A percentile compares a stretch with the other conserved stretches of the same genome.
Evolutionary conservation across 2,797 vertebrate genomes (phyloP).

Genomic region (Gephyroberyx darwinii): DNA sequence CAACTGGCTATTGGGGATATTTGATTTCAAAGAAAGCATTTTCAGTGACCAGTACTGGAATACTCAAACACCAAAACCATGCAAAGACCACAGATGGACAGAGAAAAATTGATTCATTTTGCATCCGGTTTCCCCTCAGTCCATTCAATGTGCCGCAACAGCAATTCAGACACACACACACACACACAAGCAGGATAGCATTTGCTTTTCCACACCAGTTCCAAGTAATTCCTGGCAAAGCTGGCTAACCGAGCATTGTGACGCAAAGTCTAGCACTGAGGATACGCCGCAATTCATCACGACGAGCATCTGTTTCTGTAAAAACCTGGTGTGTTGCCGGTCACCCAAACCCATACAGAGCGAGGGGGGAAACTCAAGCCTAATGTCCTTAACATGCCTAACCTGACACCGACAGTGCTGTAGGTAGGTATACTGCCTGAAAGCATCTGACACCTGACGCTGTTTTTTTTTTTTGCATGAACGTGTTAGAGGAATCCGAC

Average conservation of each 20-base stretch:
- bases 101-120: conserved; percentile 45
- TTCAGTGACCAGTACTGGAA: conserved; percentile 39
- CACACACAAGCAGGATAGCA: conserved; percentile 14
- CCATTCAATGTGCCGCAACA: background rate
- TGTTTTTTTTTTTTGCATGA: conserved; percentile 55
- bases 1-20: conserved; percentile 22
- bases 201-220: conserved; percentile 14
- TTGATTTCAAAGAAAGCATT: conserved; percentile 52
- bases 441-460: conserved; percentile 71
- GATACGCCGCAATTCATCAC: conserved; percentile 64
- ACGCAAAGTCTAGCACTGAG: conserved; percentile 64
- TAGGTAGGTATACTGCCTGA: background rate
- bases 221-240: conserved; percentile 68
- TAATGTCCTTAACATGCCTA: conserved; percentile 31
- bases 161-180: conserved; percentile 16
- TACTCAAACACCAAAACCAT: conserved; percentile 38
- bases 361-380: conserved; percentile 15
- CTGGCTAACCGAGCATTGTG: conserved; percentile 59
- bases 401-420: conserved; percentile 38
- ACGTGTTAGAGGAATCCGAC: conserved; percentile 56
- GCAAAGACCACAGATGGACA: conserved; percentile 43
- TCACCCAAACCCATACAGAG: conserved; percentile 15
- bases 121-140: conserved; percentile 43
- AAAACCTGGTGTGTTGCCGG: conserved; percentile 39
- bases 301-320: conserved; percentile 59